These are phyloP conservation scores for Camponotus pennsylvanicus DNA, from an alignment of 1,140 invertebrate species.

Conservation along the genomic window DNA sequence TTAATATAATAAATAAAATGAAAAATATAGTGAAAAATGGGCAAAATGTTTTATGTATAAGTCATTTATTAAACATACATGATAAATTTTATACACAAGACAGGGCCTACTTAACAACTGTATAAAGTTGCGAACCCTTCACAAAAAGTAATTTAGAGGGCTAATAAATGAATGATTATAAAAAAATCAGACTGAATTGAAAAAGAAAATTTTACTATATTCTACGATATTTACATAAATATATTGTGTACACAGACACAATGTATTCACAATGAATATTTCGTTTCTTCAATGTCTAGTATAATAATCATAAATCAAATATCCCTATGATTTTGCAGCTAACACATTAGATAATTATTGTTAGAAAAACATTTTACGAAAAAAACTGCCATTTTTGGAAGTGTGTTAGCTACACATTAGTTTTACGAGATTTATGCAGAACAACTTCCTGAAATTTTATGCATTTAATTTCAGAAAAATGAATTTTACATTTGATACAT, in stretches of 20 bases:
- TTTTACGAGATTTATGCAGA: conserved; percentile 34
- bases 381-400: not conserved
- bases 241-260: conserved; percentile 75
- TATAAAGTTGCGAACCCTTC: conserved; percentile 71
- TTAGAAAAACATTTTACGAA: conserved; percentile 6
- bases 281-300: conserved; percentile 63
- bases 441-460: conserved; percentile 17
- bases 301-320: conserved; percentile 52
- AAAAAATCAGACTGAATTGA: conserved; percentile 78
- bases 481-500: conserved; percentile 37
- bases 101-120: conserved; percentile 80
- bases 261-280: conserved; percentile 64
- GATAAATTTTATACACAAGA: conserved; percentile 82
- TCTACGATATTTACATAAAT: conserved; percentile 82
- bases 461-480: conserved; percentile 13
- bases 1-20: conserved; percentile 43
- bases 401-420: conserved; percentile 13
- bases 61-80: conserved; percentile 80
- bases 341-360: conserved; percentile 34
- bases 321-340: conserved; percentile 53
- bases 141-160: conserved; percentile 68
- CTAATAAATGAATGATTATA: conserved; percentile 75
- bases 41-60: conserved; percentile 69
- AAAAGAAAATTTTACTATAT: conserved; percentile 75
- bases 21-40: conserved; percentile 33